phyloP scores from a whole-genome alignment of 2,113 vertebrate species.

The Oryzias melastigma region DNA sequence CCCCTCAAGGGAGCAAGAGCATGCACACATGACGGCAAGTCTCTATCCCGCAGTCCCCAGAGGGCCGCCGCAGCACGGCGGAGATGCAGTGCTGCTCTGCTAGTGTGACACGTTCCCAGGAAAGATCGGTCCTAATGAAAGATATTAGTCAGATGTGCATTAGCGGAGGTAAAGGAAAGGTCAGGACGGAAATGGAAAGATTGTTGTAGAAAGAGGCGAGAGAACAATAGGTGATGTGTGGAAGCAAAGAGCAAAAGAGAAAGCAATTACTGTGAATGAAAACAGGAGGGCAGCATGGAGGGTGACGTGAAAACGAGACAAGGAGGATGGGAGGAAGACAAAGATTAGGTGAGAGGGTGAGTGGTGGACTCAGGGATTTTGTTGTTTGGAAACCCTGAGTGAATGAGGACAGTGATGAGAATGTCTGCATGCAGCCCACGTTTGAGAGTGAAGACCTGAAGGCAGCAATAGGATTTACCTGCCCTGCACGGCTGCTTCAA shows the following conservation, averaged over 20 bases:
- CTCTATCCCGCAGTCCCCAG: constrained; percentile 57
- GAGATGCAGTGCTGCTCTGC: constrained; percentile 27
- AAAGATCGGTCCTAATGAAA: constrained; percentile 68
- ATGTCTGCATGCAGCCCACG: constrained; percentile 58
- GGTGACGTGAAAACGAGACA: background rate
- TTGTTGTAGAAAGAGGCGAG: constrained; percentile 5
- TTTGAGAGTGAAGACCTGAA: constrained; percentile 46
- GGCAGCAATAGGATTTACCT: constrained; percentile 57
- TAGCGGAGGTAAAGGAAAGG: constrained; percentile 62
- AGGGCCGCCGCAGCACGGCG: constrained; percentile 52
- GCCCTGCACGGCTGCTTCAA: constrained; percentile 50
- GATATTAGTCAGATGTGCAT: constrained; percentile 64
- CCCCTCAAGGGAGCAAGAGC: constrained; percentile 41
- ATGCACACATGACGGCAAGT: constrained; percentile 39
- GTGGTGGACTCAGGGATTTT: constrained; percentile 40
- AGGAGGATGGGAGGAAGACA: background rate
- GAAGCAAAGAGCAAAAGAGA: constrained; percentile 13
- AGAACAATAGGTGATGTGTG: constrained; percentile 10
- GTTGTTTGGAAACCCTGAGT: constrained; percentile 31
- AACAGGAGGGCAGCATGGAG: background rate
- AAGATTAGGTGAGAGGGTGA: constrained; percentile 34
- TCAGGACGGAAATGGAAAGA: constrained; percentile 43
- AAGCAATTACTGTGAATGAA: constrained; percentile 3
- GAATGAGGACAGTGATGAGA: constrained; percentile 29
- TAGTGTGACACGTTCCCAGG: constrained; percentile 58